Base-by-base conservation (phyloP, 2,113 vertebrate genomes). In the Siniperca chuatsi region DNA sequence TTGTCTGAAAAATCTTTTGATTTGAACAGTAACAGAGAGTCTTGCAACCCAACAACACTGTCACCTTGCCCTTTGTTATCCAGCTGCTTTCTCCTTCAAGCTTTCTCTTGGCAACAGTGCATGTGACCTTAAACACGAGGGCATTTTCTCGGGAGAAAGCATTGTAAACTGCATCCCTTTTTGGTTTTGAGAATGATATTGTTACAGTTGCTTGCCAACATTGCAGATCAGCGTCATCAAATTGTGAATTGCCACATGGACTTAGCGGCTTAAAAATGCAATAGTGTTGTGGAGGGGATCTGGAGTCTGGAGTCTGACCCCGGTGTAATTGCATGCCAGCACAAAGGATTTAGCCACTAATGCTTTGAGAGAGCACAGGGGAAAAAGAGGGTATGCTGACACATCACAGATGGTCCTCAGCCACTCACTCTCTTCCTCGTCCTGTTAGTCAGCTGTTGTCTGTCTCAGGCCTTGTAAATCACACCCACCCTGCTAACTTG, bases 271-370 rank as follows among this genome's bases (percentile, higher is more conserved):
- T 95, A 94, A 95, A 93, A 93, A 93, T 52, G 87, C 90, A 90
- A 90, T 89, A 81, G 90, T 89, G 88, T 90, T 92, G 84, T 78
- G 79, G 79, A 74, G 76, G 69, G 86, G 84, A 89, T 90, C 90
- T 87, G 79, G 80, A 83, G 82, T 90, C 86, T 91, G 83, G 82
- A 88, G 90, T 90, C 92, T 89, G 90, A 93, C 94, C 93, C 85
- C n/a, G 50, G 81, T 64, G 84, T 94, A 94, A 94, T 94, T 94
- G 94, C 94, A 89, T 93, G 93, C 93, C 94, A 94, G 93, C 94
- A 92, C 91, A 94, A 95, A 94, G 92, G 94, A 94, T 95, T 95
- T 94, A 89, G 86, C 82, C 87, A 74, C 87, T 94, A 95, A 96
- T 95, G 93, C 92, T 93, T 93, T 85, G 80, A 89, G 87, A 88